Conservation (phyloP, 2,797 vertebrate genomes). For the Numenius phaeopus region DNA sequence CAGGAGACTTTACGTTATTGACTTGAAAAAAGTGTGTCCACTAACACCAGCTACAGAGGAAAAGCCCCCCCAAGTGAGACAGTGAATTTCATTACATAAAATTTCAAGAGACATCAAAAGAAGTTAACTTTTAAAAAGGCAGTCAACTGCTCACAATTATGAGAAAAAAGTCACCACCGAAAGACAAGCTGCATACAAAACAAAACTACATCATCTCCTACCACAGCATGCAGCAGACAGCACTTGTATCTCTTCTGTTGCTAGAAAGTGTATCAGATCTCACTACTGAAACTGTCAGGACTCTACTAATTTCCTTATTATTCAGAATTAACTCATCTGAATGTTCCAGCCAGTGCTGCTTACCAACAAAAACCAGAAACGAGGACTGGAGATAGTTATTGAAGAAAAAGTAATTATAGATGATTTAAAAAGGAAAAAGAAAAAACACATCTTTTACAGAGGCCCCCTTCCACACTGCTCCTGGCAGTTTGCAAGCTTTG, state of each 20-base stretch:
- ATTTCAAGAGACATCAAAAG: background rate
- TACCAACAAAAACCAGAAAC: background rate
- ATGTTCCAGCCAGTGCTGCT: background rate
- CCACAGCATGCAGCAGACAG: background rate
- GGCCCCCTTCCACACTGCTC: background rate
- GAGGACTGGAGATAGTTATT: background rate
- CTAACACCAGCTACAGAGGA: background rate
- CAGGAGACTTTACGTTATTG: background rate
- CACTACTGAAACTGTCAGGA: background rate
- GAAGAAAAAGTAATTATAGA: background rate
- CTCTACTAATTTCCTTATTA: background rate
- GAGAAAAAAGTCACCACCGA: background rate
- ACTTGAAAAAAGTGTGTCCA: background rate
- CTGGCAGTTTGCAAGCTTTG: background rate
- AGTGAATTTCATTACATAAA: background rate
- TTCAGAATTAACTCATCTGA: background rate
- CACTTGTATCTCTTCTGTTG: background rate
- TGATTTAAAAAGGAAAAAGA: background rate
- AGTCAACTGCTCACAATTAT: background rate
- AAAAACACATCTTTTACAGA: background rate
- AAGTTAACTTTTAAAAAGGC: background rate
- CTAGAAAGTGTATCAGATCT: rapidly evolving
- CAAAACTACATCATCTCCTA: background rate
- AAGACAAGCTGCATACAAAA: background rate
- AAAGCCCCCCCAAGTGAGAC: background rate